Percentiles rank a stretch among this genome's conserved stretches.
Conservation (phyloP, 2,113 vertebrate genomes). For the Sphyrna mokarran region DNA sequence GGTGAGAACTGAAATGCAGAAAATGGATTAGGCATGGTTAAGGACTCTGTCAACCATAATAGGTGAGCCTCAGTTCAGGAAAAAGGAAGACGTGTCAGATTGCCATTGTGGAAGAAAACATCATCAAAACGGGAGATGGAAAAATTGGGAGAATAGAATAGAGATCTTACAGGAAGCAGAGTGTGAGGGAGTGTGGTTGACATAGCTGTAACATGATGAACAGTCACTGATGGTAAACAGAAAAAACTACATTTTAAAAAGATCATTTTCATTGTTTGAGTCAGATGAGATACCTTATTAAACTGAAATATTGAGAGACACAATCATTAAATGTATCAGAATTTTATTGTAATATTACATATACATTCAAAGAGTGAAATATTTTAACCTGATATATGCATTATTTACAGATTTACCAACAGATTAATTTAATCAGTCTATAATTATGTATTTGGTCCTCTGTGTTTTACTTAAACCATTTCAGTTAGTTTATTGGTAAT, state of each 20-base stretch:
- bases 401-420: background rate
- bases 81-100: no score
- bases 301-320: background rate
- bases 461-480: background rate
- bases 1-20: no score
- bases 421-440: background rate
- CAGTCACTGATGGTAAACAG: background rate
- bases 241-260: background rate
- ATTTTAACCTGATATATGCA: background rate
- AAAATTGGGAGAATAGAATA: no score
- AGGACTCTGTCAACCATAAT: no score
- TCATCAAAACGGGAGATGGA: no score
- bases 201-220: background rate
- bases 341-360: slow-evolving; percentile 18
- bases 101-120: no score
- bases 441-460: background rate
- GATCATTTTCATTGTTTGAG: background rate
- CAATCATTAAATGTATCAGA: background rate
- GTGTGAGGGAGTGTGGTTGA: no score
- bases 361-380: slow-evolving; percentile 14
- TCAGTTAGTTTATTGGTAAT: background rate
- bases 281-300: background rate
- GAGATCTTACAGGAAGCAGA: no score
- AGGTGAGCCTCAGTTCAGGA: no score
- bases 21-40: no score